phyloP scores from a whole-genome alignment of 2,888 invertebrate species.

The Tenodera sinensis region DNA sequence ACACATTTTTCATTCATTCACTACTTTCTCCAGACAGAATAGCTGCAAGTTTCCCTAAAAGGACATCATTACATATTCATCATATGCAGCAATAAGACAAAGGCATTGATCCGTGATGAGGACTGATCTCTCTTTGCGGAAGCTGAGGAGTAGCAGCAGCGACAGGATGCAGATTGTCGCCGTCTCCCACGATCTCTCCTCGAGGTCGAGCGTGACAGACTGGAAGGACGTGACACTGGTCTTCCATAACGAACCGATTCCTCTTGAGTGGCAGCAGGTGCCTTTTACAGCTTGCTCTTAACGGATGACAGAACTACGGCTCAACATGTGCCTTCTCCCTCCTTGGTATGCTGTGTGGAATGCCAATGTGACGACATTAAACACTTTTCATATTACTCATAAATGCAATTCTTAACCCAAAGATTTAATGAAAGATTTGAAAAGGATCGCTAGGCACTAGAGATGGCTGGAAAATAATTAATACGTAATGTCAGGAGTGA shows the following conservation, averaged over 20 bases:
- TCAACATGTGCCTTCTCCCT: not conserved
- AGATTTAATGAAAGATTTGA: too few relatives aligned
- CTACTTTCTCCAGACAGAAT: too few relatives aligned
- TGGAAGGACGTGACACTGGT: conserved; percentile 10
- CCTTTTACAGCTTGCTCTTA: not conserved
- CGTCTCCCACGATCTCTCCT: conserved; percentile 7
- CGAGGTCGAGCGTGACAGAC: conserved; percentile 16
- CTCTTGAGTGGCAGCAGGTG: conserved; percentile 7
- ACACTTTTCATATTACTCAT: too few relatives aligned
- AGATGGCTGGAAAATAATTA: too few relatives aligned
- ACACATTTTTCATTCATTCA: too few relatives aligned
- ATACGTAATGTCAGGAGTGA: too few relatives aligned
- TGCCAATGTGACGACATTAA: too few relatives aligned
- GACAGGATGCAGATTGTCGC: not conserved
- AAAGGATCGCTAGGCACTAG: too few relatives aligned
- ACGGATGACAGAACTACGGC: not conserved
- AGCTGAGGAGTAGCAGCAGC: not conserved
- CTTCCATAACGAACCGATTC: conserved; percentile 10
- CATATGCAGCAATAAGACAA: not conserved
- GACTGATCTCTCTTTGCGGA: not conserved
- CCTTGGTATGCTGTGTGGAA: too few relatives aligned
- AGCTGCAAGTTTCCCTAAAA: too few relatives aligned
- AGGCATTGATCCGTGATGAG: not conserved
- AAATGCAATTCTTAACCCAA: too few relatives aligned
- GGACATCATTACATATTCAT: not conserved